Evolutionary conservation across 53 echinoderm and acorn worm species (phyloP).

Genomic region (Hippasteria phrygiana): DNA sequence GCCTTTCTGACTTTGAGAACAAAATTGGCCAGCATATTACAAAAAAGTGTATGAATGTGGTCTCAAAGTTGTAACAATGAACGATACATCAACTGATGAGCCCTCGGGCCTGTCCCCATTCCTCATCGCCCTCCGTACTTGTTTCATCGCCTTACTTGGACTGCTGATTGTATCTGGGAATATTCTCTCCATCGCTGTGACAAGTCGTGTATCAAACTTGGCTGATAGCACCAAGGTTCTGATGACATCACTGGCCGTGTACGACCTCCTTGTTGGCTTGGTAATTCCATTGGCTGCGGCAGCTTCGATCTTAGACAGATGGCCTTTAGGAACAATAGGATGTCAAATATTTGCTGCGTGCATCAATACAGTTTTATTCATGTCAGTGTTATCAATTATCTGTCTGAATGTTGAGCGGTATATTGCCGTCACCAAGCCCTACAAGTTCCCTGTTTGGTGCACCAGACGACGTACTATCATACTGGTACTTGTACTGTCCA

Average conservation of each 20-base stretch:
- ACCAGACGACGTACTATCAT: not conserved
- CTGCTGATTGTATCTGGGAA: conserved; percentile 44
- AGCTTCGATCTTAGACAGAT: conserved; percentile 2
- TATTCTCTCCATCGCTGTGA: conserved; percentile 40
- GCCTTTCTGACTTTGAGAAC: too few relatives aligned
- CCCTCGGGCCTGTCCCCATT: not conserved
- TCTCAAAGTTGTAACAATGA: too few relatives aligned
- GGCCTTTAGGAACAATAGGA: conserved; percentile 9
- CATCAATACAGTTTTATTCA: too few relatives aligned
- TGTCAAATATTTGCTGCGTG: not conserved
- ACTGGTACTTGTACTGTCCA: not conserved
- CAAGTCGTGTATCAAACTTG: conserved; percentile 27
- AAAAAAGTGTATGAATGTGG: too few relatives aligned
- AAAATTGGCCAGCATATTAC: too few relatives aligned
- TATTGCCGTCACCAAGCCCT: conserved; percentile 31
- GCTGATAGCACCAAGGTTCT: conserved; percentile 55
- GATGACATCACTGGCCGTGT: conserved; percentile 33
- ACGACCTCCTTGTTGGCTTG: conserved; percentile 16
- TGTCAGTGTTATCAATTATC: not conserved
- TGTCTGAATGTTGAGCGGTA: conserved; percentile 28
- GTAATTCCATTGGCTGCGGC: not conserved
- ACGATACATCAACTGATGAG: not conserved
- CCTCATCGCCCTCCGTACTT: conserved; percentile 11
- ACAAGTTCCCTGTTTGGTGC: conserved; percentile 49
- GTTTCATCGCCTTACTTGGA: not conserved